A percentile compares a stretch with the other conserved stretches of the same genome.
Evolutionary conservation across 1,140 invertebrate species (phyloP).

Genomic region (Liolophura sinensis): DNA sequence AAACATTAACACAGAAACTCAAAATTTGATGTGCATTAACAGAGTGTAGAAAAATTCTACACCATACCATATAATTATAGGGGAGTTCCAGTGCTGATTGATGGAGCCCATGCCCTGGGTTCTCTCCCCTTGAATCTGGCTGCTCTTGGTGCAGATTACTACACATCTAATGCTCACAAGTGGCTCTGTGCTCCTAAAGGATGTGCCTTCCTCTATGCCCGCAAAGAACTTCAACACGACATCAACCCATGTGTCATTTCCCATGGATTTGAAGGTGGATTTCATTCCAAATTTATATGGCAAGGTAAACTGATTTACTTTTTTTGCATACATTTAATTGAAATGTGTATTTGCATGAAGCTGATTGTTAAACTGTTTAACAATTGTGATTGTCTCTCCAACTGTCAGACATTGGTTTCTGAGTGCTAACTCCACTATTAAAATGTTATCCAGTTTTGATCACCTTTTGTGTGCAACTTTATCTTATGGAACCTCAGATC

Average conservation of each 20-base stretch:
- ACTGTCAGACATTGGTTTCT: too few species aligned
- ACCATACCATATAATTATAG: too few species aligned
- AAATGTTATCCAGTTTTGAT: too few species aligned
- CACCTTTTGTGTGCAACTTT: too few species aligned
- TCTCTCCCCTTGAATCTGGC: slow-evolving; percentile 33
- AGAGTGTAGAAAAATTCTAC: too few species aligned
- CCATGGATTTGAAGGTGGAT: slow-evolving; percentile 55
- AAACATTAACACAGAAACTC: too few species aligned
- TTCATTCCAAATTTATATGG: slow-evolving; percentile 58
- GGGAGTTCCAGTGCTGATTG: slow-evolving; percentile 47
- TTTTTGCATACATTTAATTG: background rate
- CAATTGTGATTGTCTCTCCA: too few species aligned
- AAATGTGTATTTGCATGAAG: slow-evolving; percentile 6
- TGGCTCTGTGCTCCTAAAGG: slow-evolving; percentile 57
- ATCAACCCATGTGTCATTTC: slow-evolving; percentile 49
- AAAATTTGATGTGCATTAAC: too few species aligned
- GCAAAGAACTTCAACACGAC: slow-evolving; percentile 29
- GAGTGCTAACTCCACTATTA: too few species aligned
- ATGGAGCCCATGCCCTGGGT: slow-evolving; percentile 57
- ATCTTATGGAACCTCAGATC: too few species aligned
- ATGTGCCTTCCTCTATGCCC: slow-evolving; percentile 52
- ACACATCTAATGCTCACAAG: slow-evolving; percentile 56
- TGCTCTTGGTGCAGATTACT: slow-evolving; percentile 46
- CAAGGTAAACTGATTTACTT: slow-evolving; percentile 34
- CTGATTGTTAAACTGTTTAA: too few species aligned